Base-by-base conservation (phyloP, 35 echinoderm and acorn worm species). In the Apostichopus japonicus region DNA sequence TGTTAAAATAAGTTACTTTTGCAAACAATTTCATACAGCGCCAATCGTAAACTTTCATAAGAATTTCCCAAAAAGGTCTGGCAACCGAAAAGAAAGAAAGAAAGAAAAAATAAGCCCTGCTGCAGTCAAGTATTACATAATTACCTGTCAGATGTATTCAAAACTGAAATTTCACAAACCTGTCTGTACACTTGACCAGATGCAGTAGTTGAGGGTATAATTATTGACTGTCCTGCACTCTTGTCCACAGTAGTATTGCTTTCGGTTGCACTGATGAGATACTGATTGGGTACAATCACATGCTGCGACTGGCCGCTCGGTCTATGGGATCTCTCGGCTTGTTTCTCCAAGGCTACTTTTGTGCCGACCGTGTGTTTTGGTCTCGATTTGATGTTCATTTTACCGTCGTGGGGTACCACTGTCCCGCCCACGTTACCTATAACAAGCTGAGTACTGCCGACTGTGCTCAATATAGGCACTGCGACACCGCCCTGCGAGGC, bases 351-450 rank as follows among this genome's bases (percentile, higher is more conserved):
- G 55, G 86, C 17, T 24, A 81, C 83, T 53, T 93, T 92, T 13
- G 92, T 80, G 13, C 67, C 79, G 15, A 79, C 79, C 6, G 90
- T 79, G 80, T 90, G 92, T 80, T 92, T 92, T 91, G 96, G 92
- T 91, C 96, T 91, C 0, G 96, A 97, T 55, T 97, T 97, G 87
- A 97, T 93, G 65, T 97, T 97, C 96, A 97, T 93, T 80, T 97
- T 97, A 62, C 96, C 77, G 77, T 97, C 96, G 72, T 97, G 93
- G 23, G 94, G 92, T 55, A 97, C 75, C 51, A 79, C 76, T 11
- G 71, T 56, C 10, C 90, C 93, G 61, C 96, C 96, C 56, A 97
- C 72, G 78, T 95, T 93, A 44, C 96, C 91, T 15, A 97, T 91
- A 17, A 97, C 81, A 23, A 94, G 59, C 53, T 91, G 93, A 15